Evolutionary conservation across 2,888 invertebrate genomes (phyloP), one percentile per base, ranked within the genome.

Genomic region (Ophion costatus): DNA sequence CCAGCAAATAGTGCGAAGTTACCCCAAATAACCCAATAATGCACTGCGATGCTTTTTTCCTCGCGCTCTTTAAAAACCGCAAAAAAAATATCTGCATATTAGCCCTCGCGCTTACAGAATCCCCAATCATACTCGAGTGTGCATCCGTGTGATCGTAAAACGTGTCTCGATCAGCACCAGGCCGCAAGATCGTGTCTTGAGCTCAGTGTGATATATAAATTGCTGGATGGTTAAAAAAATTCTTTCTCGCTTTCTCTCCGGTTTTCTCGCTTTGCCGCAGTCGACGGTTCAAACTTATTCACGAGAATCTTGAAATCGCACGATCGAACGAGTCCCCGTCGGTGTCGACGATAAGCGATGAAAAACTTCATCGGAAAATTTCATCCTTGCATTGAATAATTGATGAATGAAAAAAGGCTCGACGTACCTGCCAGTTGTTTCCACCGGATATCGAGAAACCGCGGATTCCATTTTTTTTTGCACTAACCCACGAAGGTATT

Each of bases 181-280:
- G n/a, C 20, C 75, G 33, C 51, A 61, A 73, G 71, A 82, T 73
- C 56, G 69, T 70, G 51, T 74, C 56, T 79, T 11, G 64, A 57
- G 57, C 59, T 45, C 20, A 51, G 20, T 42, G 29, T 29, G 66
- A 64, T 70, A 42, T 42, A 51, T 57, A 38, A 29, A 51, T 69
- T 38, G 51, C 29, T 45, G 5, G 11, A 22, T 51, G 24, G 17
- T 29, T 69, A 29, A 77, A 56, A 69, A 71, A 75, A 76, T 33
- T 76, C 22, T 83, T 75, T 75, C 59, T 83, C 66, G 83, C 75
- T 83, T 83, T 83, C 83, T 79, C 79, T 76, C 59, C 33, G 75
- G 22, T 45, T 64, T 76, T 80, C 66, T 80, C 51, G 71, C 70
- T 71, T 22, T 38, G 64, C 59, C 24, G 29, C 56, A 7, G 29